phyloP scores from a whole-genome alignment of 1,140 invertebrate genomes.

The Zaprionus gabonicus region DNA sequence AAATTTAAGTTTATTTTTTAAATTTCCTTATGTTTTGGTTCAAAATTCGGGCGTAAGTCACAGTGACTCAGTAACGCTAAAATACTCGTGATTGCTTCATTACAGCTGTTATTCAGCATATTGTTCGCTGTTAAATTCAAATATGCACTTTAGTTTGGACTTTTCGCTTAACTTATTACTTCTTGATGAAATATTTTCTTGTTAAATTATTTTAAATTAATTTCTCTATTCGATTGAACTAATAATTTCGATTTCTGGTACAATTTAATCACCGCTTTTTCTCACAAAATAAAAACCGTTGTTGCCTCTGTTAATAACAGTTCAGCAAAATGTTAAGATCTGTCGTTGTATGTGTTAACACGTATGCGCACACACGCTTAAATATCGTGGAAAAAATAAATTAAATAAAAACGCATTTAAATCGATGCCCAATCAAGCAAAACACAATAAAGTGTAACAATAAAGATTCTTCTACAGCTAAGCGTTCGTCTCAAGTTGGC shows the following conservation, averaged over 20 bases:
- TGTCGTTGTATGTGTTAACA: slow-evolving; percentile 42
- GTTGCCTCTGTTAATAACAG: slow-evolving; percentile 29
- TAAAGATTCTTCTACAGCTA: slow-evolving; percentile 54
- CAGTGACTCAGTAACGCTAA: slow-evolving; percentile 22
- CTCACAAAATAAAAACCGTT: not conserved
- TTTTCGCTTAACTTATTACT: not conserved
- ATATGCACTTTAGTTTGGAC: not conserved
- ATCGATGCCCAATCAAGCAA: slow-evolving; percentile 55
- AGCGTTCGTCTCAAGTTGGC: slow-evolving; percentile 49
- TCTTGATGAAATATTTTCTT: not conserved
- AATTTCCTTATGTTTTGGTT: not conserved
- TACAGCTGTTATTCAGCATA: not conserved
- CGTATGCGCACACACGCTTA: slow-evolving; percentile 54
- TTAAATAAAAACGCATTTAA: slow-evolving; percentile 75
- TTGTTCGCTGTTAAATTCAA: slow-evolving; percentile 28
- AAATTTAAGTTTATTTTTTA: not conserved
- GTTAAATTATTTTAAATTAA: not conserved
- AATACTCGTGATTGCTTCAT: slow-evolving; percentile 4
- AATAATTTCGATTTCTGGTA: not conserved
- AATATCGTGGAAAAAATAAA: slow-evolving; percentile 63
- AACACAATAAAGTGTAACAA: slow-evolving; percentile 67
- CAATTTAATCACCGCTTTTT: not conserved
- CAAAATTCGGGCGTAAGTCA: slow-evolving; percentile 10
- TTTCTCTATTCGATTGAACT: not conserved
- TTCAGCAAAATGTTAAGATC: slow-evolving; percentile 45